Evolutionary conservation across 2,888 invertebrate genomes (phyloP), one percentile per base, ranked within the genome.

Genomic region (Prionchulus punctatus): DNA sequence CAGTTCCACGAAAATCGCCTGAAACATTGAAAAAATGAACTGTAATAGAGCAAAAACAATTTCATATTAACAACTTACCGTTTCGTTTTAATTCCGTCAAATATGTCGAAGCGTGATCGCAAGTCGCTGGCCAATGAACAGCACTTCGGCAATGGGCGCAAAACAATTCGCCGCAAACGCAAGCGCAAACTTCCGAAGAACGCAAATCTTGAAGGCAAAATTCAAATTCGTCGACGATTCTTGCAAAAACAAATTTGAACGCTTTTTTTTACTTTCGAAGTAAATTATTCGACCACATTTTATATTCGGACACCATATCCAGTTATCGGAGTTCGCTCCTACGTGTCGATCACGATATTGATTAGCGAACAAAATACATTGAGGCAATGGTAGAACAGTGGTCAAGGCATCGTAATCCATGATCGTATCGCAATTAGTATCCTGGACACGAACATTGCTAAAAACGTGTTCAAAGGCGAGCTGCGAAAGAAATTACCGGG

Each of bases 71-170:
- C n/a, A n/a, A n/a, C n/a, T n/a, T n/a, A n/a, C n/a, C n/a, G n/a
- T n/a, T n/a, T n/a, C n/a, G 12, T 15, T 36, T 50, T 2, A 60
- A n/a, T n/a, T 56, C 56, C 43, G 47, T 53, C 21, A 21, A 18
- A 53, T 60, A 61, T 4, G 26, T n/a, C 15, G 53, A 43, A 23
- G 56, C 57, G 55, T 62, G 61, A 3, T 57, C 30, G 56, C 65
- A 65, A 4, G 59, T 55, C 7, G 60, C 53, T 1, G 65, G 65
- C 65, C 64, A 65, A 58, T 65, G 65, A n/a, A 62, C 54, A n/a
- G 56, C 59, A 23, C 48, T 27, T 12, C 57, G 59, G 51, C 65
- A 65, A 7, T 57, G 21, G 42, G 62, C 56, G 54, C 65, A 65
- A 60, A 62, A 63, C 1, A 42, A 56, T 7, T 36, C 50, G n/a